Evolutionary conservation across 30 jellyfish, hydroid and myxozoan species (phyloP).

Genomic region (Pseudorhiza aurosa): DNA sequence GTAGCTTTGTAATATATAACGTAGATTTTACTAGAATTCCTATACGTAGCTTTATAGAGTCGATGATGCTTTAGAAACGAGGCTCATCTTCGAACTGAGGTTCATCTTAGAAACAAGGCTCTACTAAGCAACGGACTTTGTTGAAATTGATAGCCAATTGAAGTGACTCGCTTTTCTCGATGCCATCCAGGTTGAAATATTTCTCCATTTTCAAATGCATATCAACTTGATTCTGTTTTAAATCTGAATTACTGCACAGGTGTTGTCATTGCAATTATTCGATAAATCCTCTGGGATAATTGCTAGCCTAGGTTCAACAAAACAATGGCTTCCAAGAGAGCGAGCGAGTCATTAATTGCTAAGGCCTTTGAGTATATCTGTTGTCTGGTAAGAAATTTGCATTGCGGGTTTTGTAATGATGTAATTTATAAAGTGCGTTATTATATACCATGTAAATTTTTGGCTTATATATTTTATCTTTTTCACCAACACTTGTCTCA

Average conservation of each 20-base stretch:
- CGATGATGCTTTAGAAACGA: constrained; percentile 4
- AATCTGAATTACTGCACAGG: no score
- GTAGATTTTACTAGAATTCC: constrained; percentile 64
- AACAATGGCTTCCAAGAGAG: no score
- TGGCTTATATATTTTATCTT: constrained; percentile 24
- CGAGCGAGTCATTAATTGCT: no score
- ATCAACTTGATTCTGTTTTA: no score
- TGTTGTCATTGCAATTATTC: no score
- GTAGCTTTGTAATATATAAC: constrained; percentile 59
- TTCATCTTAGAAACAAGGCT: not conserved
- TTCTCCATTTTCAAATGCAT: no score
- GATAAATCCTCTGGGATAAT: no score
- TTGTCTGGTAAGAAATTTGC: not conserved
- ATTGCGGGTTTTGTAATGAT: constrained; percentile 46
- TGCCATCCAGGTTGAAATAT: no score
- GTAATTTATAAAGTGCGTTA: constrained; percentile 40
- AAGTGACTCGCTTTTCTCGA: no score
- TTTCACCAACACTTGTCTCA: constrained; percentile 43
- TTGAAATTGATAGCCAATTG: not conserved
- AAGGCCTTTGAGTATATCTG: no score
- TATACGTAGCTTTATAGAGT: constrained; percentile 24
- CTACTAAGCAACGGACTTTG: no score
- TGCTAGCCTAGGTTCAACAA: no score
- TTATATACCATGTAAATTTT: constrained; percentile 7
- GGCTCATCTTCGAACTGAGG: not conserved